Percentiles rank a stretch among this genome's conserved stretches.
Evolutionary conservation across 1,140 invertebrate genomes (phyloP).

Genomic region (Drosophila ogumai): DNA sequence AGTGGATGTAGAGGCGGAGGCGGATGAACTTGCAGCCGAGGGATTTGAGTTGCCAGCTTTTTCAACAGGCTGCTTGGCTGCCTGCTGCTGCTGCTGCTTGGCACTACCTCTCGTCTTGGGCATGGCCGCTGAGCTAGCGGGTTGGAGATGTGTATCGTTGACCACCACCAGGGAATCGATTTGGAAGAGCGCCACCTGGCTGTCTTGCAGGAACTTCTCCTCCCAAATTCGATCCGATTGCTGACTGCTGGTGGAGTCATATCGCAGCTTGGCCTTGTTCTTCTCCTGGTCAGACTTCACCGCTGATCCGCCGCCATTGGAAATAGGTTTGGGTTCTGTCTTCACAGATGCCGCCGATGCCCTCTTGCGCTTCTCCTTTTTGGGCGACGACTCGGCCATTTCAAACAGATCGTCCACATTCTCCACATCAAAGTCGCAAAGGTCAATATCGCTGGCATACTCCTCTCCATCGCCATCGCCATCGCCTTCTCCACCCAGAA

Average conservation of each 20-base stretch:
- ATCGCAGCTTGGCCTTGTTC: slow-evolving; percentile 44
- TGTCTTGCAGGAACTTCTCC: slow-evolving; percentile 64
- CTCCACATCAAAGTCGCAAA: slow-evolving; percentile 77
- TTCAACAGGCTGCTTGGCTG: slow-evolving; percentile 14
- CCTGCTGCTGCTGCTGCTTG: slow-evolving; percentile 23
- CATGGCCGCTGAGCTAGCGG: slow-evolving; percentile 25
- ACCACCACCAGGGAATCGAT: slow-evolving; percentile 78
- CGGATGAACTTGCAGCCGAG: slow-evolving; percentile 5
- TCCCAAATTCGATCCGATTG: slow-evolving; percentile 76
- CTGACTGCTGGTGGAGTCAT: slow-evolving; percentile 63
- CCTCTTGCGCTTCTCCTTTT: slow-evolving; percentile 63
- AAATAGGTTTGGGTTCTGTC: slow-evolving; percentile 18
- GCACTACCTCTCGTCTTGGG: slow-evolving; percentile 29
- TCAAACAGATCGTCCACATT: slow-evolving; percentile 85
- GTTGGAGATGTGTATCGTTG: slow-evolving; percentile 52
- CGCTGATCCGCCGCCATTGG: slow-evolving; percentile 33
- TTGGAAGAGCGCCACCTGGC: slow-evolving; percentile 49
- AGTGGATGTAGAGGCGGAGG: slow-evolving; percentile 10
- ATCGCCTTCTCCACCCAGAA: slow-evolving; percentile 46
- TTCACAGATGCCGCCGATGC: neutral
- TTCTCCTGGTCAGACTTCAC: slow-evolving; percentile 38
- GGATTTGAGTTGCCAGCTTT: slow-evolving; percentile 6
- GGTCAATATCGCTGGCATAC: slow-evolving; percentile 74
- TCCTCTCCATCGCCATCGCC: slow-evolving; percentile 53
- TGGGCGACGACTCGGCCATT: slow-evolving; percentile 76